Conservation (phyloP, 2,888 invertebrate genomes). For the Mechanitis mazaeus region DNA sequence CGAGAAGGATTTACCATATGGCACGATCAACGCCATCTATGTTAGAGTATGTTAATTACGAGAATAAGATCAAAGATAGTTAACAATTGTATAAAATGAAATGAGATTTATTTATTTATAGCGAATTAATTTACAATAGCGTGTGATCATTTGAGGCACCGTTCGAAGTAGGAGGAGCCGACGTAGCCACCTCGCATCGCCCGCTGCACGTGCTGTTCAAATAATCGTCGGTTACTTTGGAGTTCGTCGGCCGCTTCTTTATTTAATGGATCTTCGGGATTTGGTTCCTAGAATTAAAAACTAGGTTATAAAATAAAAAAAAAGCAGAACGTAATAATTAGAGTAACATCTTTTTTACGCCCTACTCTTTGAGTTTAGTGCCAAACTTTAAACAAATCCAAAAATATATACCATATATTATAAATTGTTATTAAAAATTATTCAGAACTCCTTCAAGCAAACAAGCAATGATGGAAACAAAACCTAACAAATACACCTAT, state of each 20-base stretch:
- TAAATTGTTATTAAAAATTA: too few relatives aligned
- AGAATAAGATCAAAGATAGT: conserved; percentile 13
- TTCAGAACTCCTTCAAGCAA: too few relatives aligned
- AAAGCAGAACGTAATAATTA: neutral
- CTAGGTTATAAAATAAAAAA: neutral
- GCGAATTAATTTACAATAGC: conserved; percentile 55
- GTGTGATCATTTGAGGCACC: conserved; percentile 91
- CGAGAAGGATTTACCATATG: conserved; percentile 6
- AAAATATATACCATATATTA: too few relatives aligned
- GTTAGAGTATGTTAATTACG: conserved; percentile 4
- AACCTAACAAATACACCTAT: too few relatives aligned
- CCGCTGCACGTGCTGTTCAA: conserved; percentile 96
- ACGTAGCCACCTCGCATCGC: conserved; percentile 98
- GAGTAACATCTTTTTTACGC: neutral
- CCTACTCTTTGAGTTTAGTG: too few relatives aligned
- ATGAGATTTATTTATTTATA: conserved; percentile 71
- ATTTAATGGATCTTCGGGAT: conserved; percentile 98
- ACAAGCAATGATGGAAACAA: too few relatives aligned
- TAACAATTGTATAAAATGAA: conserved; percentile 41
- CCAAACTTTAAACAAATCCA: too few relatives aligned
- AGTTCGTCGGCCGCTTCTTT: conserved; percentile 99
- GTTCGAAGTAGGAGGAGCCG: conserved; percentile 95
- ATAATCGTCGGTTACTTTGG: conserved; percentile 93
- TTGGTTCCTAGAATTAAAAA: conserved; percentile 86
- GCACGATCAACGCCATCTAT: conserved; percentile 21